Evolutionary conservation across 2,113 vertebrate species (phyloP), one percentile per base, ranked within the genome.

Genomic region (Antennarius striatus): DNA sequence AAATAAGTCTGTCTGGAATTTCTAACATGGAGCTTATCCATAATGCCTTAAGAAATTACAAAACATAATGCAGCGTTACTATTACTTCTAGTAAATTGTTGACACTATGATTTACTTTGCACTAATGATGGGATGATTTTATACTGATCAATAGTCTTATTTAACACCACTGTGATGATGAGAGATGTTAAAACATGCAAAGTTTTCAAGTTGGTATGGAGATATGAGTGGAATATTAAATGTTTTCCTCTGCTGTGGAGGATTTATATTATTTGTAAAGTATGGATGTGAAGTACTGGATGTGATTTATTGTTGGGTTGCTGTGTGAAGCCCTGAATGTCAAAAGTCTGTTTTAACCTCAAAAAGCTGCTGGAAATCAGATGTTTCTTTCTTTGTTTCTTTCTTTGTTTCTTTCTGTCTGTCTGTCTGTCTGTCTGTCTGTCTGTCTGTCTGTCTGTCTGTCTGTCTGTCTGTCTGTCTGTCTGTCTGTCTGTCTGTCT

Each of bases 21-120:
- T 69, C 10, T 53, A 29, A 46, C 17, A 29, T 61, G 12, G 13
- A 58, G 49, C 40, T 6, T 13, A 65, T 53, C 17, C 43, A 46
- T 29, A 57, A 62, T 7, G 32, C 9, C 13, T 10, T 22, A 12
- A 52, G 54, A 61, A 42, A 74, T 54, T 67, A 5, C 63, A 13
- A 71, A 56, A 76, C 5, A 40, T 15, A 42, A 12, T 58, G 48
- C 15, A 50, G 10, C 57, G 10, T 64, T 63, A 7, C 32, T 46
- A 11, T 71, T 56, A 36, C 30, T 81, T 9, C 40, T 56, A 22
- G 57, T 56, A 14, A 54, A 2, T 47, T 39, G n/a, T 6, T 49
- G 49, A 42, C 11, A 57, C 10, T 55, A 56, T 17, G 10, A 62
- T 56, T 86, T 86, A 73, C 75, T 78, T 87, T 88, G 77, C 83